Conservation (phyloP, 2,888 invertebrate genomes). For the Hipparchia semele region DNA sequence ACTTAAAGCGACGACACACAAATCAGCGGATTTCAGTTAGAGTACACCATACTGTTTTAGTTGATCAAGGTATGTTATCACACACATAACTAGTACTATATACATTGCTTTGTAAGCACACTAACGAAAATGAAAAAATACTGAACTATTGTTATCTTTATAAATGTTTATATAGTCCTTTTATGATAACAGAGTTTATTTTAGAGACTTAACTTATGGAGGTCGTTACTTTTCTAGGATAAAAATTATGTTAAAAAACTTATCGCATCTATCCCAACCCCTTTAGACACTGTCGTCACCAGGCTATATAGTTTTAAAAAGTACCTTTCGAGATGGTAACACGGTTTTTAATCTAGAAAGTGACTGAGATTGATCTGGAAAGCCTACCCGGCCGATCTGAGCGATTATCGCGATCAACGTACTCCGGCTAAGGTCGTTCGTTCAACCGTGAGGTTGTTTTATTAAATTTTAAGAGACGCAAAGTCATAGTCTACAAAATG, state of each 20-base stretch:
- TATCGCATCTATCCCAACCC: neutral
- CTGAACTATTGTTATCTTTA: too few relatives aligned
- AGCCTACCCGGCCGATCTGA: conserved; percentile 13
- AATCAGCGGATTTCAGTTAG: neutral
- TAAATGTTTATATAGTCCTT: too few relatives aligned
- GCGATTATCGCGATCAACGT: conserved; percentile 19
- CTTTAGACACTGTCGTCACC: neutral
- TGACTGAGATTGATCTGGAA: conserved; percentile 27
- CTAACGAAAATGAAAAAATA: neutral
- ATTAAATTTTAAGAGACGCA: conserved; percentile 8
- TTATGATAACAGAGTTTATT: too few relatives aligned
- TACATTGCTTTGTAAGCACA: neutral
- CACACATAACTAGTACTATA: neutral
- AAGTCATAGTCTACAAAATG: neutral
- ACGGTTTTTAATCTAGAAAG: conserved; percentile 28
- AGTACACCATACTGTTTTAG: neutral
- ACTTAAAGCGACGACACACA: conserved; percentile 6
- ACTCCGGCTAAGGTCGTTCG: conserved; percentile 20
- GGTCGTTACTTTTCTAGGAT: neutral
- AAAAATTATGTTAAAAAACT: neutral
- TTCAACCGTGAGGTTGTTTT: conserved; percentile 12
- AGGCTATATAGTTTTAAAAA: neutral
- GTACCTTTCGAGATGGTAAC: neutral
- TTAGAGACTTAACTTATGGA: neutral
- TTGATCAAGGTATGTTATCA: conserved; percentile 8